Evolutionary conservation across 2,113 vertebrate genomes (phyloP), one percentile per base, ranked within the genome.

Genomic region (Panthera leo): DNA sequence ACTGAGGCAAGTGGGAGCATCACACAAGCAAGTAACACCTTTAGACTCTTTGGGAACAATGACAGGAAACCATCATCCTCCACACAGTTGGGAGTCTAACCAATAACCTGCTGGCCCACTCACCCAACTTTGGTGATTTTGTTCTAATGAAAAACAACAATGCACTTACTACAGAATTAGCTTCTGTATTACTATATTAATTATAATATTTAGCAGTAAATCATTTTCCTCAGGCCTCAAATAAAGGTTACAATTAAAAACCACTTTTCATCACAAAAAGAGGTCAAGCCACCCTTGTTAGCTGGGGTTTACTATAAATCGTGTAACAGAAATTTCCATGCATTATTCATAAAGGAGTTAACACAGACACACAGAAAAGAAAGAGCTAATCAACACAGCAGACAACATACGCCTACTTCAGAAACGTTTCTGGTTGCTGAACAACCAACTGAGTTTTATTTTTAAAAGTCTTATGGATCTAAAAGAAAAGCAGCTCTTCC

Each of bases 271-370:
- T 83, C 29, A 85, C 79, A 85, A 96, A 95, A 97, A 96, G 68
- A 95, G 55, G 80, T 93, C 63, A 95, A 94, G 45, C n/a, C 34
- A 25, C 87, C 91, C 82, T 85, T 78, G 63, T 88, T 94, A 95
- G 63, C 71, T 85, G 45, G 29, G 87, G 39, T 91, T 94, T 94
- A 93, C 82, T 89, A 73, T 55, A 96, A 95, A 96, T 55, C 29
- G 7, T 61, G 19, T 58, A 73, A 87, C 71, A 95, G 75, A 87
- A 94, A 95, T n/a, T 53, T 65, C 58, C n/a, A 96, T 94, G 85
- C 48, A 96, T 97, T 97, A 96, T 96, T 97, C 97, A 98, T 88
- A 71, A 95, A 93, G 78, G 89, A 97, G 80, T 97, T 97, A 96
- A 95, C 80, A 95, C 36, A 90, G 78, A 94, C 80, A 95, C 53